Percentiles rank a stretch among this genome's conserved stretches.
Evolutionary conservation across 2,888 invertebrate genomes (phyloP).

Genomic region (Congeria kusceri): DNA sequence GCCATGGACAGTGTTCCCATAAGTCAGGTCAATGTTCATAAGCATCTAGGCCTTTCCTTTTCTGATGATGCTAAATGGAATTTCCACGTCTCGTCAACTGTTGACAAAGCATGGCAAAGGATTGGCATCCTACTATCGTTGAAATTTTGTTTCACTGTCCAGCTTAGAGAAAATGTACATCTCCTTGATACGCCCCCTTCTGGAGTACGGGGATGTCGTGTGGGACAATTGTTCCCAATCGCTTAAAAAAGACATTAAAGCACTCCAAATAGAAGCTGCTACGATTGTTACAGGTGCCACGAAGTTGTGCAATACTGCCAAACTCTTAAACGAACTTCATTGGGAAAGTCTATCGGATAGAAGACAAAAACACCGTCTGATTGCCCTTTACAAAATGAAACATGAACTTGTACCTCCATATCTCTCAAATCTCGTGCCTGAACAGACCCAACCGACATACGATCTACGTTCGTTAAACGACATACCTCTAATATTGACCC

Average conservation of each 20-base stretch:
- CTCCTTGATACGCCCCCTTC: no score
- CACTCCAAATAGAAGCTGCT: neutral
- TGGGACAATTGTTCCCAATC: no score
- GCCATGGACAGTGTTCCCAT: neutral
- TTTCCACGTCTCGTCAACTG: neutral
- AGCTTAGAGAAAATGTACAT: no score
- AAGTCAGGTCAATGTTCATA: neutral
- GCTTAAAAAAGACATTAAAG: neutral
- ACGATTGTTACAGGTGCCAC: neutral
- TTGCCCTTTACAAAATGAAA: neutral
- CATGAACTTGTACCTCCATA: neutral
- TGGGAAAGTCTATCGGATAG: no score
- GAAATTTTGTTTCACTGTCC: no score
- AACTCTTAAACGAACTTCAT: no score
- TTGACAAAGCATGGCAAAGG: constrained; percentile 1
- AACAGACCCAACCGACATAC: neutral
- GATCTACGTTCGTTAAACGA: neutral
- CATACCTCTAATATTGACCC: neutral
- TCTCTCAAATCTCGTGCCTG: neutral
- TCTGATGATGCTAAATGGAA: neutral
- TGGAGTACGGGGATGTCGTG: no score
- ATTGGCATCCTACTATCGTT: neutral
- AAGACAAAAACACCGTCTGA: neutral
- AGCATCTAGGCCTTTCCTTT: neutral
- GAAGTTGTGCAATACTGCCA: no score